Percentiles rank a stretch among this genome's conserved stretches.
These are phyloP conservation scores for Epinephelus malabaricus DNA, from an alignment of 2,797 vertebrate genomes.

Conservation along the genomic window DNA sequence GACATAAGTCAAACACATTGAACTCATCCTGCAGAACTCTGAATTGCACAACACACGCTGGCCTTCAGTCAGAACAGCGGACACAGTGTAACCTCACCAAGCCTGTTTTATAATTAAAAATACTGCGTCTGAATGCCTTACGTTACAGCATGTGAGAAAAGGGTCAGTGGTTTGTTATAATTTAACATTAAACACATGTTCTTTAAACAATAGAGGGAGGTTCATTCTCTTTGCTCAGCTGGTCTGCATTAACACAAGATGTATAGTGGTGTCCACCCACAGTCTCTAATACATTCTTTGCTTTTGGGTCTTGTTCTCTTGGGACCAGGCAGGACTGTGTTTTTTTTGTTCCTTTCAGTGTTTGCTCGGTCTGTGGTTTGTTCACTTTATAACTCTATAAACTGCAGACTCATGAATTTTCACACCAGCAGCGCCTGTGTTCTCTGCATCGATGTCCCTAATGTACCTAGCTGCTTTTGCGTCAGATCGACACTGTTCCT, in stretches of 20 bases:
- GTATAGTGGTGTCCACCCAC: conserved; percentile 15
- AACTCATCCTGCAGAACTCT: no score
- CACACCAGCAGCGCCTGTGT: neutral
- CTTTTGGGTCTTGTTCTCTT: conserved; percentile 6
- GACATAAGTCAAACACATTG: no score
- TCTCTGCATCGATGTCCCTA: conserved; percentile 5
- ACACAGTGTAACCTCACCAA: neutral
- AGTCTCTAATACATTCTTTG: neutral
- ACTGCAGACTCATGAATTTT: conserved; percentile 42
- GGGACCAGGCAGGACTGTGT: neutral
- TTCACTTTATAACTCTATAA: conserved; percentile 12
- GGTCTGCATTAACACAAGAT: conserved; percentile 14
- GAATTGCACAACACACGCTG: no score
- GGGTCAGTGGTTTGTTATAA: neutral
- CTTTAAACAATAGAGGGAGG: no score
- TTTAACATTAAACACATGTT: neutral
- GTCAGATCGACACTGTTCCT: neutral
- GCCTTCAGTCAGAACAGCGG: neutral
- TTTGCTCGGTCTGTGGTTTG: conserved; percentile 29
- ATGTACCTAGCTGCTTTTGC: neutral
- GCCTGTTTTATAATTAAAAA: neutral
- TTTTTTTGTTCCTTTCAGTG: conserved; percentile 1
- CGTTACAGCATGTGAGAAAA: neutral
- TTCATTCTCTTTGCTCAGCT: neutral
- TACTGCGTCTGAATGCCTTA: neutral